These are phyloP conservation scores for Pluvianellus socialis DNA, from an alignment of 2,113 vertebrate species.

Conservation along the genomic window DNA sequence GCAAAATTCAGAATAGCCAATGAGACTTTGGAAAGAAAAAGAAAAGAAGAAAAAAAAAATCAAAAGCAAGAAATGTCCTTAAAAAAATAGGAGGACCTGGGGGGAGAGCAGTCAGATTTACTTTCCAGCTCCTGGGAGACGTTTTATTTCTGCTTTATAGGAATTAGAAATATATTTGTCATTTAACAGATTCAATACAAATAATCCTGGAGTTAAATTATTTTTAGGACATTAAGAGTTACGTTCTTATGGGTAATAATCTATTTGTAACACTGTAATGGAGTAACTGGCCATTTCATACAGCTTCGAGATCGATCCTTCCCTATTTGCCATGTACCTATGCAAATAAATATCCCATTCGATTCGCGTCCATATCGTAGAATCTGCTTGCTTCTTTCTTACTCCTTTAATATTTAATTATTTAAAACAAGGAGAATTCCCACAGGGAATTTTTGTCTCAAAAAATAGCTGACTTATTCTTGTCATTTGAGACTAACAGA, in stretches of 20 bases:
- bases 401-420: conserved; percentile 59
- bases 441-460: not conserved
- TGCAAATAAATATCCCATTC: conserved; percentile 48
- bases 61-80: not conserved
- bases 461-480: conserved; percentile 39
- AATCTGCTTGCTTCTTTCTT: conserved; percentile 36
- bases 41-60: conserved; percentile 6
- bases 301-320: not conserved
- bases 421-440: conserved; percentile 37
- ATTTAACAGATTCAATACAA: conserved; percentile 45
- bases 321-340: conserved; percentile 25
- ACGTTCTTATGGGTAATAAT: not conserved
- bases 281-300: conserved; percentile 38
- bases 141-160: conserved; percentile 69
- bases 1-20: not conserved
- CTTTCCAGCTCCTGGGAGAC: conserved; percentile 44
- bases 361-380: not conserved
- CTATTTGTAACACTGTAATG: conserved; percentile 33
- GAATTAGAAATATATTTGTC: conserved; percentile 43
- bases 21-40: conserved; percentile 21
- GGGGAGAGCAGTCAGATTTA: conserved; percentile 7
- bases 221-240: conserved; percentile 52
- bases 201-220: conserved; percentile 31
- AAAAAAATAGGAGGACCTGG: not conserved
- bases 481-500: not conserved